phyloP scores from a whole-genome alignment of 2,888 invertebrate species.

The Drosophila sordidapex region DNA sequence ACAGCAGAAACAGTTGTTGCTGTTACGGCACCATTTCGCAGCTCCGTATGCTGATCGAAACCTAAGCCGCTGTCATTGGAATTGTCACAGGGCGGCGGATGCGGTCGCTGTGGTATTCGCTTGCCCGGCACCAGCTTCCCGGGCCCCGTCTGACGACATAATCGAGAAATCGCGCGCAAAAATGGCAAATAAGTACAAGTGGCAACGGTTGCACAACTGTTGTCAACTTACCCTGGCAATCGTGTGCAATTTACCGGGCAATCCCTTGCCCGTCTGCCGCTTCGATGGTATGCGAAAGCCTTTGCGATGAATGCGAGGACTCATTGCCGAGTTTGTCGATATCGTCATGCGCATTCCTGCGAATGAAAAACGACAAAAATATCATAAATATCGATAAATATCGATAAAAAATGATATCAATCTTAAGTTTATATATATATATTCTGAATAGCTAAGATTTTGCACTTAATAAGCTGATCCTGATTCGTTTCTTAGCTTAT shows the following conservation, averaged over 20 bases:
- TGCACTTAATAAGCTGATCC: background rate
- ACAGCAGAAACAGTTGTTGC: slow-evolving; percentile 29
- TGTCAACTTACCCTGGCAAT: slow-evolving; percentile 85
- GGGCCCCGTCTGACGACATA: slow-evolving; percentile 76
- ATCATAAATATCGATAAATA: background rate
- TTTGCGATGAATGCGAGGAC: slow-evolving; percentile 88
- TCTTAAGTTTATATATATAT: background rate
- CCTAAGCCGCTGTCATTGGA: slow-evolving; percentile 96
- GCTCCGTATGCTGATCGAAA: slow-evolving; percentile 90
- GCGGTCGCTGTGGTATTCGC: slow-evolving; percentile 83
- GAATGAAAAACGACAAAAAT: slow-evolving; percentile 13
- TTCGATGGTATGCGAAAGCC: slow-evolving; percentile 89
- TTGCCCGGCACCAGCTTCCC: slow-evolving; percentile 84
- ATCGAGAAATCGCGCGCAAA: background rate
- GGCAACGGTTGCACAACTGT: background rate
- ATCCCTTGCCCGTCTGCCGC: slow-evolving; percentile 85
- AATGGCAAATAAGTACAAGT: background rate
- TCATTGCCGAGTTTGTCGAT: slow-evolving; percentile 89
- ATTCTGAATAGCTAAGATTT: background rate
- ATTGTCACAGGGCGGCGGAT: slow-evolving; percentile 90
- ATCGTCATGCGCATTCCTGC: slow-evolving; percentile 91
- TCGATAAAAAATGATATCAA: background rate
- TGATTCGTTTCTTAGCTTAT: background rate
- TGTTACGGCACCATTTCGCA: slow-evolving; percentile 78
- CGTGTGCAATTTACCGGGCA: slow-evolving; percentile 85